These are phyloP conservation scores for Melanotaenia pygmaea DNA, from an alignment of 2,797 vertebrate genomes.

Conservation along the genomic window DNA sequence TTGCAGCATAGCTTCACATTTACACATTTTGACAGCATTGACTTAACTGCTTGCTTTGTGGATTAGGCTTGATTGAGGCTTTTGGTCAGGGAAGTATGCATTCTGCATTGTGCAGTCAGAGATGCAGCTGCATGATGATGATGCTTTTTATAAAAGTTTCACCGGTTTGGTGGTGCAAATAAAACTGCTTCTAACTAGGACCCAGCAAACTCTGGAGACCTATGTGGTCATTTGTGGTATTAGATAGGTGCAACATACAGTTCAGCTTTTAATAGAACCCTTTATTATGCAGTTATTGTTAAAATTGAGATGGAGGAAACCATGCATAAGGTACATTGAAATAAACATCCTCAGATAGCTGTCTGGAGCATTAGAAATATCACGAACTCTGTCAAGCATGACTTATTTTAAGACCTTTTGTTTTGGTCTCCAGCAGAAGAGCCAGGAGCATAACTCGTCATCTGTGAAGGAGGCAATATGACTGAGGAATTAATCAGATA, in stretches of 20 bases:
- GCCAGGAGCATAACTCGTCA: background rate
- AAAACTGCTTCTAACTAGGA: no score
- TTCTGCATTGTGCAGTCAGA: background rate
- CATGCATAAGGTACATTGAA: background rate
- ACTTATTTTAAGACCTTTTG: slow-evolving; percentile 4
- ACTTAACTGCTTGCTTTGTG: no score
- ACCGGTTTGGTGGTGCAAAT: background rate
- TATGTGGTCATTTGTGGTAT: background rate
- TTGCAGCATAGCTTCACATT: background rate
- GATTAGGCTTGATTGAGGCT: no score
- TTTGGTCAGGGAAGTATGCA: no score
- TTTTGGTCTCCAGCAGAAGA: slow-evolving; percentile 9
- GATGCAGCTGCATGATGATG: no score
- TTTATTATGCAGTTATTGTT: background rate
- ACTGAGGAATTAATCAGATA: background rate
- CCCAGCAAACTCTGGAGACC: no score
- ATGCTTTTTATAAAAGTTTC: no score
- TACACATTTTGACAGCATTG: no score
- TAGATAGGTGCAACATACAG: background rate
- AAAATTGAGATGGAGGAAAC: background rate
- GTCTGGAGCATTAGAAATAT: background rate
- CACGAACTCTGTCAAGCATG: slow-evolving; percentile 7
- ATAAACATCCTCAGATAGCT: background rate
- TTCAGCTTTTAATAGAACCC: no score
- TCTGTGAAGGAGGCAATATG: background rate